Evolutionary conservation across 92 coral and sea anemone genomes (phyloP).

Genomic region (Plumapathes pennacea): DNA sequence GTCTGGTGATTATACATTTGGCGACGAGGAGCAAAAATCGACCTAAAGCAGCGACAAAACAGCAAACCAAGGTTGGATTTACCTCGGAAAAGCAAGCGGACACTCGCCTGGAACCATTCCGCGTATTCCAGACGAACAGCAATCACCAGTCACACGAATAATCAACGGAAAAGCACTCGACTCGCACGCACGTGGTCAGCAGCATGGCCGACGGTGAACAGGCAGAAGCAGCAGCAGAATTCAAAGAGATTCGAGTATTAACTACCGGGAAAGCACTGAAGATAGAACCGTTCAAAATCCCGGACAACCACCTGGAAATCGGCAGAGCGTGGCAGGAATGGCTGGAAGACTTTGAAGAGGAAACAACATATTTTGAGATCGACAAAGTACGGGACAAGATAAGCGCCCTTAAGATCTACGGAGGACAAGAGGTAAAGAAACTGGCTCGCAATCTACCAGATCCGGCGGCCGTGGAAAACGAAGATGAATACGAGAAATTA

Average conservation of each 20-base stretch:
- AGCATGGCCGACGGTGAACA: no score
- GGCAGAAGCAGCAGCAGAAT: no score
- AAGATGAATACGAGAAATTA: slow-evolving; percentile 52
- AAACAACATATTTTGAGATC: slow-evolving; percentile 46
- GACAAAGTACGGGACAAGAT: slow-evolving; percentile 33
- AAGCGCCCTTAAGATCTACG: slow-evolving; percentile 43
- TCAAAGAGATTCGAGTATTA: slow-evolving; percentile 31
- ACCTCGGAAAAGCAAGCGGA: no score
- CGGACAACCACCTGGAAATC: slow-evolving; percentile 49
- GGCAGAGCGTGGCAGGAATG: slow-evolving; percentile 64
- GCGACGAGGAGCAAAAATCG: no score
- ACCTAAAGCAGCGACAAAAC: no score
- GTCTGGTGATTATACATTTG: no score
- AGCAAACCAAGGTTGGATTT: no score
- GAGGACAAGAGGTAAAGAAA: slow-evolving; percentile 53
- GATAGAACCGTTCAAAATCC: slow-evolving; percentile 45
- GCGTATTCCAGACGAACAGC: no score
- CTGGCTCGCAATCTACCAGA: slow-evolving; percentile 46
- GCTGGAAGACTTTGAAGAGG: slow-evolving; percentile 59
- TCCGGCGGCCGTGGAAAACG: slow-evolving; percentile 34
- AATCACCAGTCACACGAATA: no score
- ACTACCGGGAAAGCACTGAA: slow-evolving; percentile 31
- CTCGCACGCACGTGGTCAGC: no score
- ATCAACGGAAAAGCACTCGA: no score
- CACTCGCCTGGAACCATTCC: no score